Evolutionary conservation across 2,888 invertebrate species (phyloP).

Genomic region (Lasioglossum oenotherae): DNA sequence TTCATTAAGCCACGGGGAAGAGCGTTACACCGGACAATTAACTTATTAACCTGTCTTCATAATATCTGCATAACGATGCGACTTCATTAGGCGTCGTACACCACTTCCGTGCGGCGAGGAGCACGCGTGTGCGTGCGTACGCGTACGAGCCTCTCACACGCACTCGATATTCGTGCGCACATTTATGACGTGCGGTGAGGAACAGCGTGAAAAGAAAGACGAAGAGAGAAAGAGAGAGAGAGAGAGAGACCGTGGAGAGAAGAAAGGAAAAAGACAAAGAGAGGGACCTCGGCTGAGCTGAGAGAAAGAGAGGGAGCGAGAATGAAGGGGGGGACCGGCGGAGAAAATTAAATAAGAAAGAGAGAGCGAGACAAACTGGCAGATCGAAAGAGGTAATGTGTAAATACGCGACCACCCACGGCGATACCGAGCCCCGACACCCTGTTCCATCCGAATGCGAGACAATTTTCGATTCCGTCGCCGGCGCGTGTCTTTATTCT

Average conservation of each 20-base stretch:
- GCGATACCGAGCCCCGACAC: constrained; percentile 68
- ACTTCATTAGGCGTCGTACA: constrained; percentile 71
- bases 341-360: constrained; percentile 56
- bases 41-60: constrained; percentile 76
- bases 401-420: constrained; percentile 78
- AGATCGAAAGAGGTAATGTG: constrained; percentile 72
- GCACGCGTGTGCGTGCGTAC: neutral
- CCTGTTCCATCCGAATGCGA: constrained; percentile 54
- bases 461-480: constrained; percentile 60
- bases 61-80: constrained; percentile 74
- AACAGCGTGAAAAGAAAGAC: constrained; percentile 45
- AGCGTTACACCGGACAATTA: constrained; percentile 65
- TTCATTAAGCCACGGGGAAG: constrained; percentile 61
- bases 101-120: constrained; percentile 26
- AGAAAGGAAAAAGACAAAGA: neutral
- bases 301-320: neutral
- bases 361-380: constrained; percentile 59
- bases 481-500: constrained; percentile 18
- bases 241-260: neutral
- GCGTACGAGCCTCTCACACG: constrained; percentile 18
- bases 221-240: neutral
- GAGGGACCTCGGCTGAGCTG: neutral
- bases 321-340: neutral
- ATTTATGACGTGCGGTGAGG: constrained; percentile 18
- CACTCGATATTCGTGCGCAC: constrained; percentile 30